Evolutionary conservation across 2,797 vertebrate genomes (phyloP).

Genomic region (Chaetodon trifasciatus): DNA sequence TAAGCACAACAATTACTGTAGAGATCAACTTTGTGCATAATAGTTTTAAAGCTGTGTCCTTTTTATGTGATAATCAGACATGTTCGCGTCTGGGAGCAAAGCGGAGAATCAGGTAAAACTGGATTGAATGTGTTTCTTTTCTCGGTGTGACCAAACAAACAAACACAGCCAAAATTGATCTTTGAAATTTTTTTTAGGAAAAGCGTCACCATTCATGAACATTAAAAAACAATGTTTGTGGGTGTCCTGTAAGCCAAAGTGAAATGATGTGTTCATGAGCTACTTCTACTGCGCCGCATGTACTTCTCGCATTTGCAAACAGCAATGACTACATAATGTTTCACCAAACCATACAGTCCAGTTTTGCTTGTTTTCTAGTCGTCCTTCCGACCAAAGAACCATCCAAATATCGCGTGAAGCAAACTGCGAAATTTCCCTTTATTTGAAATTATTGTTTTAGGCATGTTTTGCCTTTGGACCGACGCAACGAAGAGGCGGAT

Average conservation of each 20-base stretch:
- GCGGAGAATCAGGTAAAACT: slow-evolving; percentile 46
- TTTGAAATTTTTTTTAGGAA: neutral
- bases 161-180: slow-evolving; percentile 11
- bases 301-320: neutral
- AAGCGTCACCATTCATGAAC: slow-evolving; percentile 17
- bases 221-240: neutral
- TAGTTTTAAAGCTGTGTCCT: slow-evolving; percentile 47
- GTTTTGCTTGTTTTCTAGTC: slow-evolving; percentile 73
- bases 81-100: slow-evolving; percentile 42
- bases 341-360: slow-evolving; percentile 34
- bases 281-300: neutral
- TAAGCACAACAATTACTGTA: slow-evolving; percentile 67
- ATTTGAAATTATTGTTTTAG: slow-evolving; percentile 4
- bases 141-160: slow-evolving; percentile 5
- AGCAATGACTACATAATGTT: neutral
- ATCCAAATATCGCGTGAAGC: slow-evolving; percentile 39
- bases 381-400: slow-evolving; percentile 65
- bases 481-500: no score
- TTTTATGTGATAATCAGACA: slow-evolving; percentile 47
- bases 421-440: slow-evolving; percentile 71
- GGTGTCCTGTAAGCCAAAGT: slow-evolving; percentile 8
- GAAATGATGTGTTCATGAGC: slow-evolving; percentile 12
- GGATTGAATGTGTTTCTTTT: slow-evolving; percentile 38
- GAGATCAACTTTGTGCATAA: slow-evolving; percentile 70
- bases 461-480: no score